Evolutionary conservation across 2,797 vertebrate species (phyloP).

Genomic region (Orientallactaga sibirica): DNA sequence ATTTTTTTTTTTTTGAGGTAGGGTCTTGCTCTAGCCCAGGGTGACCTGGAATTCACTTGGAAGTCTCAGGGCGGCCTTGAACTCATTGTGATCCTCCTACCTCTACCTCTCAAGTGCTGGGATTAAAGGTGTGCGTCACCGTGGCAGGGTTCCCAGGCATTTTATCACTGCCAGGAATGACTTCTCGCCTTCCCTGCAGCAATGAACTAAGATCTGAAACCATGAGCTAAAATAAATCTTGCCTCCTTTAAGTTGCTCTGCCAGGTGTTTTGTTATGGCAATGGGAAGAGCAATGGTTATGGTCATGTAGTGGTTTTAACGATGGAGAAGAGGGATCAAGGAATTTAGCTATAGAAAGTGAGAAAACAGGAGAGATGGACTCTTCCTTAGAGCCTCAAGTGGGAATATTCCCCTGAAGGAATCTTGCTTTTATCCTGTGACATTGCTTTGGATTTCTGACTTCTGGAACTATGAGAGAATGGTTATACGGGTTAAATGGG

Average conservation of each 20-base stretch:
- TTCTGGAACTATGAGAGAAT: background rate
- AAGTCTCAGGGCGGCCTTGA: too few relatives aligned
- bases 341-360: background rate
- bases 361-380: background rate
- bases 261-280: background rate
- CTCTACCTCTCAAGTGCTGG: too few relatives aligned
- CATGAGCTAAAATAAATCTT: background rate
- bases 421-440: background rate
- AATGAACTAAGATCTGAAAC: background rate
- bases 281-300: background rate
- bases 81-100: too few relatives aligned
- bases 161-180: background rate
- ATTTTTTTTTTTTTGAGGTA: too few relatives aligned
- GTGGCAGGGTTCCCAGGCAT: background rate
- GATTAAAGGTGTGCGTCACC: too few relatives aligned
- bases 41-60: too few relatives aligned
- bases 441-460: background rate
- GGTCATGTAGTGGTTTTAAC: background rate
- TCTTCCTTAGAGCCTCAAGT: background rate
- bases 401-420: background rate
- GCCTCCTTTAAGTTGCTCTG: background rate
- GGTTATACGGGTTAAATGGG: background rate
- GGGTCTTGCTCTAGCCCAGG: too few relatives aligned
- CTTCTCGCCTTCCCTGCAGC: background rate
- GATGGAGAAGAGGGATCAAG: background rate